A percentile compares a stretch with the other conserved stretches of the same genome.
Evolutionary conservation across 2,888 invertebrate species (phyloP).

Genomic region (Drosophila ezoana): DNA sequence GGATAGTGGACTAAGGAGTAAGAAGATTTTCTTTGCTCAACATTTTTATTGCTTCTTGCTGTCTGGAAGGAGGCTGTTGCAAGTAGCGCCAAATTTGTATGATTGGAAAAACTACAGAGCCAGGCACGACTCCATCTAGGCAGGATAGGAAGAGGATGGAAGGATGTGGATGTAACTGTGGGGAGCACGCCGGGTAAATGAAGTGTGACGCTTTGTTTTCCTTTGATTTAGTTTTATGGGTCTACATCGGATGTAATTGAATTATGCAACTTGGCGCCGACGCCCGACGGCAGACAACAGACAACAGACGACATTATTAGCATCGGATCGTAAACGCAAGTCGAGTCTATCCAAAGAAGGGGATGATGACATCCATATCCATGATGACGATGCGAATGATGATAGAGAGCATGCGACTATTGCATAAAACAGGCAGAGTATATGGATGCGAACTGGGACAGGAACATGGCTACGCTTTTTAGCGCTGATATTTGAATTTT

Average conservation of each 20-base stretch:
- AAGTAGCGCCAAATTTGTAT: conserved; percentile 53
- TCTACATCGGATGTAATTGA: conserved; percentile 84
- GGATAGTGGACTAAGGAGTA: conserved; percentile 16
- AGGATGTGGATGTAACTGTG: conserved; percentile 17
- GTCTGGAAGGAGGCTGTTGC: conserved; percentile 36
- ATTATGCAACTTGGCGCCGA: conserved; percentile 83
- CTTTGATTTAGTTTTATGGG: conserved; percentile 84
- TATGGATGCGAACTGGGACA: conserved; percentile 16
- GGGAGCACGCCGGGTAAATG: conserved; percentile 70
- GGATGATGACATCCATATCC: conserved; percentile 52
- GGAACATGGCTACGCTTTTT: conserved; percentile 69
- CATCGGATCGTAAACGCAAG: conserved; percentile 79
- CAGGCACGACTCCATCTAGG: conserved; percentile 25
- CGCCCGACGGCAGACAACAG: conserved; percentile 51
- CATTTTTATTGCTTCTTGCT: conserved; percentile 61
- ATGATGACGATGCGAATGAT: conserved; percentile 33
- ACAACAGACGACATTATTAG: conserved; percentile 81
- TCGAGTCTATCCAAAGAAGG: conserved; percentile 15
- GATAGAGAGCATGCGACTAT: conserved; percentile 43
- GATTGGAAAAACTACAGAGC: conserved; percentile 34
- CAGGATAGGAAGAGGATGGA: conserved; percentile 36
- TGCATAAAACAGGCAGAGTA: conserved; percentile 42
- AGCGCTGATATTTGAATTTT: conserved; percentile 74
- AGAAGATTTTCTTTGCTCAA: conserved; percentile 41
- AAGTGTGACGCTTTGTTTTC: conserved; percentile 84